These are phyloP conservation scores for Lacerta bilineata DNA, from an alignment of 2,797 vertebrate species.

Conservation along the genomic window DNA sequence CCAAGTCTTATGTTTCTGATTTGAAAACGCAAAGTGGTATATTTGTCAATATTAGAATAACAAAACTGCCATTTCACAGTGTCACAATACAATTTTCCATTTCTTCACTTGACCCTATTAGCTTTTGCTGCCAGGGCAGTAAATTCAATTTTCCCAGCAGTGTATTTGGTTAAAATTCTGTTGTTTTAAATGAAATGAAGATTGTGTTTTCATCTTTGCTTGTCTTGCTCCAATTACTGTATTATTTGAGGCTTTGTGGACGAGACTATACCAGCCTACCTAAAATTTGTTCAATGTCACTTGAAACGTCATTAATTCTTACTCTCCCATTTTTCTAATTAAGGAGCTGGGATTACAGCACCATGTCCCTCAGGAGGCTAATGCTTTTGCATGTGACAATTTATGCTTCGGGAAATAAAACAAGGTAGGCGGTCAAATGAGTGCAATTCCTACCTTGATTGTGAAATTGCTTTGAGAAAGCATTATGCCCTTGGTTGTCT, in stretches of 20 bases:
- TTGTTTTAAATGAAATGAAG: slow-evolving; percentile 62
- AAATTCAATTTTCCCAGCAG: slow-evolving; percentile 60
- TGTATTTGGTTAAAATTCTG: slow-evolving; percentile 55
- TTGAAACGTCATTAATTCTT: slow-evolving; percentile 36
- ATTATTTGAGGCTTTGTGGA: slow-evolving; percentile 39
- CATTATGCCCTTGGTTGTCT: slow-evolving; percentile 42
- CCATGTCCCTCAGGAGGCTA: slow-evolving; percentile 54
- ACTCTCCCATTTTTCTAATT: slow-evolving; percentile 66
- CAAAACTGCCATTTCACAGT: slow-evolving; percentile 50
- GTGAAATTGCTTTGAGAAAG: slow-evolving; percentile 65
- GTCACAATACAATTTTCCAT: slow-evolving; percentile 56
- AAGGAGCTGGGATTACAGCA: slow-evolving; percentile 58
- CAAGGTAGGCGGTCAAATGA: slow-evolving; percentile 49
- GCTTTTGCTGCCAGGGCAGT: slow-evolving; percentile 38
- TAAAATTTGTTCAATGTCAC: slow-evolving; percentile 60
- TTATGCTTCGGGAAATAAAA: slow-evolving; percentile 58
- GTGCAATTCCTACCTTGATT: slow-evolving; percentile 49
- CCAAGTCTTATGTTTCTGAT: neutral
- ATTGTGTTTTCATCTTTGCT: slow-evolving; percentile 30
- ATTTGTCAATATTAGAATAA: slow-evolving; percentile 53
- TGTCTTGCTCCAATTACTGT: slow-evolving; percentile 39
- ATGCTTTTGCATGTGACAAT: slow-evolving; percentile 58
- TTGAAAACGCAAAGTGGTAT: neutral
- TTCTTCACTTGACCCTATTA: slow-evolving; percentile 59
- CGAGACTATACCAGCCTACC: slow-evolving; percentile 42